Percentiles rank a stretch among this genome's conserved stretches.
phyloP scores from a whole-genome alignment of 2,113 vertebrate species.

The Xenotilapia flavipinnis region DNA sequence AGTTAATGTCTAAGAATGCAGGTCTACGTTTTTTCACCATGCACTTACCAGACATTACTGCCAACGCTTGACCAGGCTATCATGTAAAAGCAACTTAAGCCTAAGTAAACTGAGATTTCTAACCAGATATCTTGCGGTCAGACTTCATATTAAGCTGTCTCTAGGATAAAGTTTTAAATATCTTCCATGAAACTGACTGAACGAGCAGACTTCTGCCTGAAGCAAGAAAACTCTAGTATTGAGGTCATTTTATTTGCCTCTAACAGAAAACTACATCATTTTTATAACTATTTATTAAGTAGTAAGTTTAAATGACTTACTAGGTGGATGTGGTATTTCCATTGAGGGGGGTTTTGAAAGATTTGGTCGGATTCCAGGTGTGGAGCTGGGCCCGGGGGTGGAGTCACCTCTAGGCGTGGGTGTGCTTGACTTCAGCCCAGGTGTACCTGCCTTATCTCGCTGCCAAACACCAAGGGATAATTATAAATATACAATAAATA shows the following conservation, averaged over 20 bases:
- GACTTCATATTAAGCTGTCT: background rate
- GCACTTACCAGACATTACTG: background rate
- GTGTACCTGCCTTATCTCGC: constrained; percentile 94
- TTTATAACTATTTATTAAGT: background rate
- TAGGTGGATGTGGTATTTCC: constrained; percentile 89
- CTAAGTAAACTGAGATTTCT: background rate
- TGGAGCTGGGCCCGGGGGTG: constrained; percentile 86
- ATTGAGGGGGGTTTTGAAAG: constrained; percentile 88
- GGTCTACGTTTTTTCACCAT: background rate
- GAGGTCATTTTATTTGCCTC: background rate
- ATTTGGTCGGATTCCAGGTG: constrained; percentile 84
- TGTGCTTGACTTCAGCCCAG: constrained; percentile 91
- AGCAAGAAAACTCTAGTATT: background rate
- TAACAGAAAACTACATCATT: background rate
- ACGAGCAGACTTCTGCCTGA: background rate
- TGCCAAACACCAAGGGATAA: constrained; percentile 49
- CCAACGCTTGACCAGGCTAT: background rate
- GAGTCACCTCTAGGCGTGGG: constrained; percentile 90
- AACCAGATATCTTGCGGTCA: background rate
- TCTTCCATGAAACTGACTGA: background rate
- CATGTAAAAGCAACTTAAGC: background rate
- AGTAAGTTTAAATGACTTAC: constrained; percentile 59
- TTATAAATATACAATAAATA: background rate
- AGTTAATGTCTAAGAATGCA: background rate
- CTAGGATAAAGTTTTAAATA: background rate